Percentiles rank a stretch among this genome's conserved stretches.
Conservation (phyloP, 2,888 invertebrate species). For the Schizaphis graminum region DNA sequence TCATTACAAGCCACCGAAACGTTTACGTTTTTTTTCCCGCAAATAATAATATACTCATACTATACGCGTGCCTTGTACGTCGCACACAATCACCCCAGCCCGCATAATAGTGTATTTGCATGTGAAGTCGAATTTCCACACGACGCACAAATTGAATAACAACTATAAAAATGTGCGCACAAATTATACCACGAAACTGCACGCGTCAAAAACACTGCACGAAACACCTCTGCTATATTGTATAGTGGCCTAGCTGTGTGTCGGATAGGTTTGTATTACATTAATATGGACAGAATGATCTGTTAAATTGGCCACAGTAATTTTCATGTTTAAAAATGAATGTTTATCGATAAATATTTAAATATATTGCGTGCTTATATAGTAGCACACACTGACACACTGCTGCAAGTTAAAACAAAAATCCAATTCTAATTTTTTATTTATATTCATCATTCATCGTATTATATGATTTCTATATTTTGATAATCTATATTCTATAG, state of each 20-base stretch:
- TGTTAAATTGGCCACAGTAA: neutral
- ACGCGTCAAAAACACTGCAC: constrained; percentile 14
- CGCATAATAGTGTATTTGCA: neutral
- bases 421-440: neutral
- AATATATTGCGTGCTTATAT: neutral
- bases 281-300: neutral
- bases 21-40: neutral
- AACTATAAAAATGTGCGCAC: neutral
- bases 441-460: neutral
- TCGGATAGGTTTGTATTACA: neutral
- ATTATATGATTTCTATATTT: neutral
- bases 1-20: neutral
- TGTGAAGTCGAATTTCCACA: neutral
- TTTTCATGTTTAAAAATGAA: neutral
- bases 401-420: neutral
- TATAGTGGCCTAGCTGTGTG: neutral
- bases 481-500: neutral
- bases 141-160: neutral
- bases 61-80: neutral
- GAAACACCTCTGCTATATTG: neutral
- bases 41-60: neutral
- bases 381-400: neutral
- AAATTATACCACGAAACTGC: neutral
- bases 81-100: neutral
- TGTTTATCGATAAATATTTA: neutral